Conservation (phyloP, 2,113 vertebrate genomes). For the Rhinopomastus cyanomelas region DNA sequence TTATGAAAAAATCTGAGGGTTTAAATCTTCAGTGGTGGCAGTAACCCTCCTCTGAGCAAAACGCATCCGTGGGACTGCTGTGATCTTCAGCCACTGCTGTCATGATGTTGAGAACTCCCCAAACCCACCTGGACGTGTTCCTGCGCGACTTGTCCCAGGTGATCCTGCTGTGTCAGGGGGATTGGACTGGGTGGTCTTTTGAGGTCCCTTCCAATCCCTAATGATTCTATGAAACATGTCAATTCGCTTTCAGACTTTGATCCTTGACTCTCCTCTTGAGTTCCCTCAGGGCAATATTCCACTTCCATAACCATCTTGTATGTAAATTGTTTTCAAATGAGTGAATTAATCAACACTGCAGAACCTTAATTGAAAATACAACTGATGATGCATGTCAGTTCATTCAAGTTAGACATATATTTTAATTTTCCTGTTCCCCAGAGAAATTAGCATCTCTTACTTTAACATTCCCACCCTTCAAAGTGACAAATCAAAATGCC, state of each 20-base stretch:
- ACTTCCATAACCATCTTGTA: conserved; percentile 36
- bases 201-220: too few species aligned
- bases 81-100: neutral
- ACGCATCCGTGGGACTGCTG: neutral
- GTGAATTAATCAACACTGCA: conserved; percentile 62
- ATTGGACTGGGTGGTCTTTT: too few species aligned
- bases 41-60: neutral
- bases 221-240: too few species aligned
- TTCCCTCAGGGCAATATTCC: conserved; percentile 37
- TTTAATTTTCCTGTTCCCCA: conserved; percentile 38
- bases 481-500: neutral
- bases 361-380: conserved; percentile 65
- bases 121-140: too few species aligned
- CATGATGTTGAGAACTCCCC: conserved; percentile 6
- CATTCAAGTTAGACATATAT: conserved; percentile 49
- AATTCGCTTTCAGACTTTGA: conserved; percentile 36
- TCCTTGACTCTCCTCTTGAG: conserved; percentile 15
- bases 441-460: conserved; percentile 32
- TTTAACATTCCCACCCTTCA: neutral
- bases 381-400: conserved; percentile 55
- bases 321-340: conserved; percentile 67
- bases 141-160: too few species aligned
- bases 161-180: too few species aligned
- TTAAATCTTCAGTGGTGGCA: neutral
- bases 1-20: neutral